Percentiles rank a stretch among this genome's conserved stretches.
Conservation (phyloP, 2,113 vertebrate genomes). For the Ailuropoda melanoleuca region DNA sequence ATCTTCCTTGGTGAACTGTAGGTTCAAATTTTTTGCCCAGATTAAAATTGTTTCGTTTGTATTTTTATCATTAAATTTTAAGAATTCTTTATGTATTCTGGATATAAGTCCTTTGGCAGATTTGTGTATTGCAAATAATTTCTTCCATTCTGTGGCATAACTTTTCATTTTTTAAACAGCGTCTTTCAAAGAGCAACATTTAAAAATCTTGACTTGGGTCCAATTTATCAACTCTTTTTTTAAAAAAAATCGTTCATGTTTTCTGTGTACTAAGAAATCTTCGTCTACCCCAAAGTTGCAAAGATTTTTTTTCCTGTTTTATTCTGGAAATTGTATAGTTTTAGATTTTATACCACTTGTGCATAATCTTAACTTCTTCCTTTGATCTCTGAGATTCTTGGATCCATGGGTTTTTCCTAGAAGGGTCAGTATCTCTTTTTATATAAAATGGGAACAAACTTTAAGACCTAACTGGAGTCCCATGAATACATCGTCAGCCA, state of each 20-base stretch:
- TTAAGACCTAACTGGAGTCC: neutral
- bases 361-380: neutral
- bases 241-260: neutral
- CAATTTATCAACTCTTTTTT: neutral
- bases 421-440: constrained; percentile 4
- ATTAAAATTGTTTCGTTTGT: neutral
- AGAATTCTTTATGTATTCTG: constrained; percentile 1
- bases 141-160: neutral
- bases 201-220: neutral
- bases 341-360: constrained; percentile 3
- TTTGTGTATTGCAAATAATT: neutral
- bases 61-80: neutral
- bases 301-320: neutral
- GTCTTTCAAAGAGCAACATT: constrained; percentile 10
- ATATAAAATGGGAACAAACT: neutral
- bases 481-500: neutral
- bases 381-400: constrained; percentile 32
- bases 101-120: neutral
- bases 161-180: neutral
- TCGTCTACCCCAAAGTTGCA: neutral
- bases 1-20: neutral
- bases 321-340: neutral
- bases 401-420: neutral
- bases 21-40: neutral
- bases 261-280: neutral